Conservation (phyloP, 2,888 invertebrate genomes). For the Patella caerulea region DNA sequence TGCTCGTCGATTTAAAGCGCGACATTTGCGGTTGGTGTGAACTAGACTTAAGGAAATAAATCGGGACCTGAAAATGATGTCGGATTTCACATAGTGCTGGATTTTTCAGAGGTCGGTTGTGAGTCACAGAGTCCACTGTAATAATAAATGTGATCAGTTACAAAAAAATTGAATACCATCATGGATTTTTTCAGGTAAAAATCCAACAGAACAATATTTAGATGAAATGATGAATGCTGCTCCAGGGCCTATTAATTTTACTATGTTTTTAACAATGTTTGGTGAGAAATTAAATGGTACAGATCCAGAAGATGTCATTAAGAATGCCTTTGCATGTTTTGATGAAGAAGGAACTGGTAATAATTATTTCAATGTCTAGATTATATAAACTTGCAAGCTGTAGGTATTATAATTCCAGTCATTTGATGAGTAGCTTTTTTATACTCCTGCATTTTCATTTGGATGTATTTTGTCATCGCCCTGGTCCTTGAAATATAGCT, state of each 20-base stretch:
- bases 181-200: conserved; percentile 80
- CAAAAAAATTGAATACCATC: no score
- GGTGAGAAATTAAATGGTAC: conserved; percentile 98
- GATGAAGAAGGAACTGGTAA: conserved; percentile 94
- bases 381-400: not conserved
- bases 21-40: no score
- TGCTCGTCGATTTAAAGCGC: no score
- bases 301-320: conserved; percentile 98
- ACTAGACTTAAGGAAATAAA: no score
- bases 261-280: conserved; percentile 98
- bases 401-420: not conserved
- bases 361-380: not conserved
- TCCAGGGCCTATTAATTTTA: conserved; percentile 98
- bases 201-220: conserved; percentile 94
- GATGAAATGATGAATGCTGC: conserved; percentile 99
- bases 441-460: no score
- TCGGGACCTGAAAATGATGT: no score
- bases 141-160: no score
- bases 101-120: no score
- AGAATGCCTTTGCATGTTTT: conserved; percentile 99
- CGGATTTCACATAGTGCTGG: no score
- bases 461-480: no score
- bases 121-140: no score
- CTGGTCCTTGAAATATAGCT: no score
- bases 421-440: not conserved